Percentiles rank a stretch among this genome's conserved stretches.
These are phyloP conservation scores for Rhinolophus sinicus DNA, from an alignment of 2,113 vertebrate genomes.

Conservation along the genomic window DNA sequence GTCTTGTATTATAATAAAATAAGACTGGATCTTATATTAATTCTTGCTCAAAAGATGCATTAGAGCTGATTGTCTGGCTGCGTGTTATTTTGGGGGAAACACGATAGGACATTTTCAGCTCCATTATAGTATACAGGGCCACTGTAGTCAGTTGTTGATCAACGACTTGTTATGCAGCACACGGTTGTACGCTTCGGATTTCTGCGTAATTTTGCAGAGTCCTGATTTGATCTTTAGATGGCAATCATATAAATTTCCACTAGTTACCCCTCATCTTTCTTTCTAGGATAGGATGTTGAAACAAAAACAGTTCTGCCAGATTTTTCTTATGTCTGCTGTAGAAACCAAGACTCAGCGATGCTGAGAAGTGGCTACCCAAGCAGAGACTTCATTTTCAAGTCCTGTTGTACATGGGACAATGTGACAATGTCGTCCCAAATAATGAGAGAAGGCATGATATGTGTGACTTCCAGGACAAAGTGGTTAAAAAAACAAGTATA, in stretches of 20 bases:
- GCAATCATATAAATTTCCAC: neutral
- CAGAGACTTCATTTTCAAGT: neutral
- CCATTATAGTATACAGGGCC: neutral
- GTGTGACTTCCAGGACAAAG: neutral
- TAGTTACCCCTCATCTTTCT: neutral
- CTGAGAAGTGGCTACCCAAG: neutral
- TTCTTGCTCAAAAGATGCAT: no score
- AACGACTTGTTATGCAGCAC: neutral
- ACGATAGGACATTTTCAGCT: neutral
- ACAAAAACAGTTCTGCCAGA: neutral
- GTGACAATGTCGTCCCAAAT: neutral
- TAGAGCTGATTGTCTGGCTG: no score
- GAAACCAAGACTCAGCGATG: neutral
- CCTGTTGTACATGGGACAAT: neutral
- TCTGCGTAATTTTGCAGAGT: neutral
- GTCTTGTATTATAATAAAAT: no score
- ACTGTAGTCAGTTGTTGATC: neutral
- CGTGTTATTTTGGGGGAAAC: no score
- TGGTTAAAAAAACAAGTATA: neutral
- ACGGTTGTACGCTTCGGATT: rapidly evolving
- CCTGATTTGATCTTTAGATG: neutral
- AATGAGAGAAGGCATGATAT: neutral
- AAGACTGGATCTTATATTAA: no score
- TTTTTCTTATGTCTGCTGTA: neutral
- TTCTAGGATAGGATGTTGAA: neutral